Base-by-base conservation (phyloP, 1,140 invertebrate genomes). In the Hylaeus volcanicus region DNA sequence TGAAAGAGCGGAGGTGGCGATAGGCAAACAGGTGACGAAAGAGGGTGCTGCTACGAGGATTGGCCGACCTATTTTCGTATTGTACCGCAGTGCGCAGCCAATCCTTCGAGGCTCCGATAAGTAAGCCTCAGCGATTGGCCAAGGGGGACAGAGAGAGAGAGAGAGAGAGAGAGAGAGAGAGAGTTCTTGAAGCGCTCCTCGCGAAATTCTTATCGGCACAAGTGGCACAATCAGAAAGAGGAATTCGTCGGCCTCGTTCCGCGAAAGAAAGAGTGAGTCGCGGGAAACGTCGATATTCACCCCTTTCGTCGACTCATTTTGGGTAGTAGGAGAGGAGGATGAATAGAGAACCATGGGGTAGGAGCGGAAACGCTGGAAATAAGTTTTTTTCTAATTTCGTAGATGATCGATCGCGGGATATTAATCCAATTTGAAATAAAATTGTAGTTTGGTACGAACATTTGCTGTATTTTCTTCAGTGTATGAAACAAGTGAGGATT, bases 61-160 rank as follows among this genome's bases (percentile, higher is more conserved):
- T 87, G 82, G 85, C 65, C 86, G 86, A 88, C 86, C 86, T 86
- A 88, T 88, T 88, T 88, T 82, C 85, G 85, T 79, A 66, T 63
- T 71, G 63, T 87, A 79, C 85, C 85, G 85, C 85, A 88, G 85
- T 87, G 86, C 86, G 86, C 85, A 87, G 82, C 80, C 76, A 86
- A 79, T 86, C 85, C 85, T 86, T 84, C 79, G 77, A 68, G 77
- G 65, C 70, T 70, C 79, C 71, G 85, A 87, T 86, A 87, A 86
- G 86, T 75, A 84, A 63, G 65, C 72, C 55, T 65, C 9, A 56
- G 71, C 79, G 82, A 87, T 87, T 82, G 82, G 79, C 69, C 72
- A 53, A 58, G 56, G 53, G 39, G 58, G 73, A 41, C 64, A 72
- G 9, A 51, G 51, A 51, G 6, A 51, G 51, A 51, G 39, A 63